Percentiles rank a stretch among this genome's conserved stretches.
phyloP scores from a whole-genome alignment of 2,888 invertebrate genomes.

The Prenolepis imparis region DNA sequence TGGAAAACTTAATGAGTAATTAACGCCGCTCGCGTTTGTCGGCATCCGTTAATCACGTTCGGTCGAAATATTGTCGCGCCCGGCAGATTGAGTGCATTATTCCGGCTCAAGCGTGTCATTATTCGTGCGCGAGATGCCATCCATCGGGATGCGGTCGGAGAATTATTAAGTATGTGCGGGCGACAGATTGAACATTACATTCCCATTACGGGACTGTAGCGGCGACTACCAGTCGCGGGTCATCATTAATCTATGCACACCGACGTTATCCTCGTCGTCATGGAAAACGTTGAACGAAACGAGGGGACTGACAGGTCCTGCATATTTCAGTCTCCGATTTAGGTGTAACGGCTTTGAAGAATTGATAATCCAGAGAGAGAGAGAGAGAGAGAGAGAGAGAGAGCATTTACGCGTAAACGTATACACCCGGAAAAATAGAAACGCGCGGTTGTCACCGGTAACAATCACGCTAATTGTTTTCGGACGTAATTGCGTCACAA shows the following conservation, averaged over 20 bases:
- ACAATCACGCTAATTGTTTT: slow-evolving; percentile 17
- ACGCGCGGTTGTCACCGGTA: neutral
- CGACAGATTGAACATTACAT: slow-evolving; percentile 75
- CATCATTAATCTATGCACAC: slow-evolving; percentile 70
- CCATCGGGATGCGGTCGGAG: slow-evolving; percentile 58
- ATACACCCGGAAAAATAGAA: neutral
- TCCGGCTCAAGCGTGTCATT: slow-evolving; percentile 51
- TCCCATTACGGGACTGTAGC: slow-evolving; percentile 67
- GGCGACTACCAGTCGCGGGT: slow-evolving; percentile 59
- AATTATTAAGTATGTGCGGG: slow-evolving; percentile 75
- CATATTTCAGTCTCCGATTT: slow-evolving; percentile 29
- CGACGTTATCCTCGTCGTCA: slow-evolving; percentile 60
- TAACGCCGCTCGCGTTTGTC: slow-evolving; percentile 66
- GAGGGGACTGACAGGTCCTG: slow-evolving; percentile 35
- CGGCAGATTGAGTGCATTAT: slow-evolving; percentile 68
- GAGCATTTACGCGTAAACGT: slow-evolving; percentile 32
- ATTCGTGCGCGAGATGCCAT: slow-evolving; percentile 55
- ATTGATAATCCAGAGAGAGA: slow-evolving; percentile 26
- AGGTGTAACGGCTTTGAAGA: slow-evolving; percentile 17
- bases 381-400: neutral
- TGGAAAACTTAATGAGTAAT: slow-evolving; percentile 70
- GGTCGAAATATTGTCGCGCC: slow-evolving; percentile 68
- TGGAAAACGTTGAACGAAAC: slow-evolving; percentile 60
- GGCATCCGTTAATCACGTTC: slow-evolving; percentile 67
- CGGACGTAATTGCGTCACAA: slow-evolving; percentile 1